Evolutionary conservation across 2,797 vertebrate genomes (phyloP).

Genomic region (Arremon brunneinucha): DNA sequence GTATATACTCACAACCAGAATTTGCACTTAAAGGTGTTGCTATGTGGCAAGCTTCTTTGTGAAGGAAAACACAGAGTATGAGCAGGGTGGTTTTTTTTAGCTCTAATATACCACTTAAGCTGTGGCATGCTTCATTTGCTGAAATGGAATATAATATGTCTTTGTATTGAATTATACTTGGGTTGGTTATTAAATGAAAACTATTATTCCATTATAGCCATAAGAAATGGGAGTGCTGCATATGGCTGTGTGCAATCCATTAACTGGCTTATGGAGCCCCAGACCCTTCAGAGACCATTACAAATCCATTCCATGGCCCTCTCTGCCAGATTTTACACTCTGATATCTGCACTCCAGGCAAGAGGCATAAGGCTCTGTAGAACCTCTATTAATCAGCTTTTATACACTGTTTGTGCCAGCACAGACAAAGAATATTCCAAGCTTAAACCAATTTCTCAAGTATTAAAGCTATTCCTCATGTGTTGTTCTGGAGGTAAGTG

Average conservation of each 20-base stretch:
- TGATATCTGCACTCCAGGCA: not conserved
- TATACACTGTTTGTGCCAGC: not conserved
- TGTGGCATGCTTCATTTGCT: not conserved
- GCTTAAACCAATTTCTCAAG: not conserved
- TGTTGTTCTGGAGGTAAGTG: not conserved
- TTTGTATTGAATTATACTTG: conserved; percentile 42
- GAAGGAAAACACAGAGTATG: not conserved
- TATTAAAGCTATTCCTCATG: not conserved
- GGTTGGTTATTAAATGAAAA: conserved; percentile 53
- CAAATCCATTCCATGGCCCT: conserved; percentile 2
- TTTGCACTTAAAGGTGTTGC: not conserved
- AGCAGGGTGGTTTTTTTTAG: rapidly evolving
- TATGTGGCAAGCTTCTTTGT: not conserved
- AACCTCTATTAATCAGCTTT: not conserved
- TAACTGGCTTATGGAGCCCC: not conserved
- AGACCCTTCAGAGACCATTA: conserved; percentile 36
- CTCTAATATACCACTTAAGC: not conserved
- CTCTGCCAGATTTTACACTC: not conserved
- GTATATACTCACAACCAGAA: not conserved
- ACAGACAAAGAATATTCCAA: not conserved
- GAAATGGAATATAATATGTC: not conserved
- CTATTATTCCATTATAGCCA: conserved; percentile 15
- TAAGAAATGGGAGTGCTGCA: conserved; percentile 28
- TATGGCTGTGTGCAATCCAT: conserved; percentile 23
- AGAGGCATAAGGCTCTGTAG: not conserved